Evolutionary conservation across 2,113 vertebrate species (phyloP).

Genomic region (Hystrix brachyura): DNA sequence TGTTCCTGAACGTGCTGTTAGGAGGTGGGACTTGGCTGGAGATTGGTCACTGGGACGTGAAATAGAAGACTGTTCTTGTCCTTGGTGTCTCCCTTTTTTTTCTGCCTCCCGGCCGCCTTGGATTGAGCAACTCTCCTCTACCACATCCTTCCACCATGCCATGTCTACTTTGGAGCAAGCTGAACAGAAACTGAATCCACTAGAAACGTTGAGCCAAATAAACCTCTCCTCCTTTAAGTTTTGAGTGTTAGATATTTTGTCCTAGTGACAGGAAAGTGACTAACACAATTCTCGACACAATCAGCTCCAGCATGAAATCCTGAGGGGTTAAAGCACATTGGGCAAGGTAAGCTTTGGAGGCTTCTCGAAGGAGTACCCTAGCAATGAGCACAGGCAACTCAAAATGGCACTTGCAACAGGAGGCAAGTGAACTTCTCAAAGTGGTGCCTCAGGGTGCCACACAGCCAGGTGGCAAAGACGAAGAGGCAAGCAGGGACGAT

Average conservation of each 20-base stretch:
- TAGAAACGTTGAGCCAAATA: not conserved
- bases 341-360: not conserved
- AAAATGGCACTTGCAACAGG: not conserved
- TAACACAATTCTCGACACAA: not conserved
- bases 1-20: not conserved
- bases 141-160: not conserved
- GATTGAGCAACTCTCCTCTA: not conserved
- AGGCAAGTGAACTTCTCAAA: not conserved
- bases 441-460: not conserved
- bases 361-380: not conserved
- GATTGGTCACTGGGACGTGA: not conserved
- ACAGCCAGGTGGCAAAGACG: accelerated
- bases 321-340: accelerated
- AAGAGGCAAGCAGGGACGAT: not conserved
- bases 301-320: accelerated
- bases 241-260: not conserved
- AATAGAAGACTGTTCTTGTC: not conserved
- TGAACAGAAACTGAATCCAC: not conserved
- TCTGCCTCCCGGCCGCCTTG: not conserved
- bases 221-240: not conserved
- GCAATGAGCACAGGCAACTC: not conserved
- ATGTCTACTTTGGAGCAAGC: not conserved
- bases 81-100: not conserved
- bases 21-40: not conserved
- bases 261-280: not conserved